phyloP scores from a whole-genome alignment of 1,140 invertebrate species.

The Coenobita brevimanus region DNA sequence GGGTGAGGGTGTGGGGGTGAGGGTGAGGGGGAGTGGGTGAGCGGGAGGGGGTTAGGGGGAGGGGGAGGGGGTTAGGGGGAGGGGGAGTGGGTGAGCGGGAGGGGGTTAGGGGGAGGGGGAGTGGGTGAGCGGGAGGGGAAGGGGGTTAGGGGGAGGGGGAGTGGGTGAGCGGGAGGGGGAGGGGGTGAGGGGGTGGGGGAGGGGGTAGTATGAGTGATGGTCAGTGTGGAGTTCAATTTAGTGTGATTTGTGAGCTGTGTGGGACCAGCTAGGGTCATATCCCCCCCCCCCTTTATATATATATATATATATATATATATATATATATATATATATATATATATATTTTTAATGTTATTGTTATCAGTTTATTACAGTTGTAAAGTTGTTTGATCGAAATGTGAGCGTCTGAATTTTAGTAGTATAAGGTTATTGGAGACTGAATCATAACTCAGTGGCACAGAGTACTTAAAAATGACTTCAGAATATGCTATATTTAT shows the following conservation, averaged over 20 bases:
- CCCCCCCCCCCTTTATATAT: no score
- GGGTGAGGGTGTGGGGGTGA: background rate
- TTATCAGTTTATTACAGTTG: no score
- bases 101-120: background rate
- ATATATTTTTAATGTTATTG: background rate
- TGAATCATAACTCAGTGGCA: no score
- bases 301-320: conserved; percentile 13
- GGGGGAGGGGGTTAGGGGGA: background rate
- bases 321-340: conserved; percentile 19
- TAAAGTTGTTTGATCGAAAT: no score
- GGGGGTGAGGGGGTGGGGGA: no score
- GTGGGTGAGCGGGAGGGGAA: no score
- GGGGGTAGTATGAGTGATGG: background rate
- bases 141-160: no score
- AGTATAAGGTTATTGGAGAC: no score
- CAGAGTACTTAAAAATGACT: no score
- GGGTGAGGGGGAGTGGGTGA: background rate
- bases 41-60: background rate
- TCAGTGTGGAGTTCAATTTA: background rate
- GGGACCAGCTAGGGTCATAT: background rate
- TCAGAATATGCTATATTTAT: no score
- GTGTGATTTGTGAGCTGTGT: background rate
- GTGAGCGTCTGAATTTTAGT: no score
- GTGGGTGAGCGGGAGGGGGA: no score
- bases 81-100: background rate